Base-by-base conservation (phyloP, 2,113 vertebrate genomes). In the Solea solea region DNA sequence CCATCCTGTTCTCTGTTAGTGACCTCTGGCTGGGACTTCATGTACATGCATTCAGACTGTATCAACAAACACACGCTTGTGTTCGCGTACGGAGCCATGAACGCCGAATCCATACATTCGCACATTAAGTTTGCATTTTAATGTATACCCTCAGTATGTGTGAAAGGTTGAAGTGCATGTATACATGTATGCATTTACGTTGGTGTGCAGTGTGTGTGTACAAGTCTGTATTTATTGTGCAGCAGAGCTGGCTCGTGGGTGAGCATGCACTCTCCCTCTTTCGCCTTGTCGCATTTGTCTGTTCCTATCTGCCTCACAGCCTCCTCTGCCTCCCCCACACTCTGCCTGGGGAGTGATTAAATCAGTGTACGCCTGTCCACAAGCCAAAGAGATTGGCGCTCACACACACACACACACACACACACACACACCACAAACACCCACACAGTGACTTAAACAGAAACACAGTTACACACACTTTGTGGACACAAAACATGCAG, bases 241-340 rank as follows among this genome's bases (percentile, higher is more conserved):
- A 85, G 77, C 75, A 9, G 74, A 80, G 84, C 42, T 39, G 73
- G 77, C 69, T 83, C 60, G 57, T 64, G 14, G 82, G 81, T 46
- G 70, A 90, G 78, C 79, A 80, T 73, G 72, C 82, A 85, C 76
- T 58, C 82, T 86, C 69, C 73, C 83, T 89, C 89, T 91, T 86
- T 88, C 82, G 90, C 89, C 91, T 92, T 90, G 91, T 92, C 90
- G 82, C 88, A 55, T 92, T 89, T 91, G 91, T 92, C 91, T 90
- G 89, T 90, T 91, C 81, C 86, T 88, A 91, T 93, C 86, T 91
- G 78, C 82, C 88, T 92, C 90, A 90, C 87, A 88, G 83, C 80
- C 85, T 89, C 83, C 86, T 79, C 85, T 75, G 77, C 86, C 83
- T 90, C 84, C 76, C 82, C 81, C 87, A 79, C 76, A 85, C 81